Evolutionary conservation across 1,140 invertebrate species (phyloP).

Genomic region (Matsumurasca onukii): DNA sequence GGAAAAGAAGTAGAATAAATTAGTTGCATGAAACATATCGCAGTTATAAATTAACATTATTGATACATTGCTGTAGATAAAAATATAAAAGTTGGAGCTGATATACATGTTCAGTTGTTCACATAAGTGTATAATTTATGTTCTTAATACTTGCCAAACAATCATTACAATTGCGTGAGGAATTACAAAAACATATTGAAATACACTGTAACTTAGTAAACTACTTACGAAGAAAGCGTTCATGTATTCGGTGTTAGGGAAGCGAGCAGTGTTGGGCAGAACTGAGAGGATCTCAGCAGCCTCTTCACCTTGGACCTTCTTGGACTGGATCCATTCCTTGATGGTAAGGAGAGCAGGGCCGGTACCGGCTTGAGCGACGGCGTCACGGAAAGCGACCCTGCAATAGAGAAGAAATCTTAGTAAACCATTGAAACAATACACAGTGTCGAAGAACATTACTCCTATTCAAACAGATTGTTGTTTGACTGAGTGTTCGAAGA

Average conservation of each 20-base stretch:
- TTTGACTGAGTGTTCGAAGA: no score
- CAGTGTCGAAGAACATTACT: no score
- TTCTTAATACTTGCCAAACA: no score
- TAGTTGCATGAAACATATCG: constrained; percentile 4
- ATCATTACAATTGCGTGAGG: no score
- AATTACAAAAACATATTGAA: no score
- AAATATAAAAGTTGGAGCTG: no score
- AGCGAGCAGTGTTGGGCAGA: constrained; percentile 53
- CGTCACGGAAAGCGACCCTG: constrained; percentile 57
- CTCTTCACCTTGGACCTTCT: constrained; percentile 54
- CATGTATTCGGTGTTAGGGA: constrained; percentile 64
- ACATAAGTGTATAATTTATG: no score
- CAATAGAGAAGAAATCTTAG: constrained; percentile 8
- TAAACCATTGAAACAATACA: background rate
- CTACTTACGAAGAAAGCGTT: constrained; percentile 56
- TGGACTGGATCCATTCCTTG: constrained; percentile 57
- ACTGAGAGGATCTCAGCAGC: constrained; percentile 55
- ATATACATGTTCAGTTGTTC: no score
- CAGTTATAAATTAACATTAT: background rate
- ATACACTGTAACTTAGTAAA: no score
- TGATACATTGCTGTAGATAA: no score
- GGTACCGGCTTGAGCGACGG: constrained; percentile 62
- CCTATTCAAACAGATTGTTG: no score
- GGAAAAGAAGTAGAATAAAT: no score
- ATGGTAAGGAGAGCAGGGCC: constrained; percentile 62